Evolutionary conservation across 1,140 invertebrate species (phyloP).

Genomic region (Uloborus diversus): DNA sequence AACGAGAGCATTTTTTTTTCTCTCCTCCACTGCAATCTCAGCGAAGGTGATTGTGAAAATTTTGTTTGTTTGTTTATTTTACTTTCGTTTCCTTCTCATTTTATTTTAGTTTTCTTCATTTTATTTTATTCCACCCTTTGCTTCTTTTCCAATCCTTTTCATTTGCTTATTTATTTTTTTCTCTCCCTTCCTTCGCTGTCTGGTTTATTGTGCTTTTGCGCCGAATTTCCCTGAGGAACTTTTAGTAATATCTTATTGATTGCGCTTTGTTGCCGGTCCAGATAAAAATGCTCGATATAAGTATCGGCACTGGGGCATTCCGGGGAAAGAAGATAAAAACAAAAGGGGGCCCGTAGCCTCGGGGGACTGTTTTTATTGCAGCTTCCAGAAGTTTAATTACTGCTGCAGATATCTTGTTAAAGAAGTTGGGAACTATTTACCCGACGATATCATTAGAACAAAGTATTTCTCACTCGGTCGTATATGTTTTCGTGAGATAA

Average conservation of each 20-base stretch:
- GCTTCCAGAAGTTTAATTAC: conserved; percentile 28
- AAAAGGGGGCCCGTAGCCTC: conserved; percentile 1
- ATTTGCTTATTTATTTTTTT: conserved; percentile 24
- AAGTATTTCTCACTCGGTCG: no score
- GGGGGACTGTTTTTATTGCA: conserved; percentile 30
- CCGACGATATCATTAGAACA: no score
- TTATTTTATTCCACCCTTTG: neutral
- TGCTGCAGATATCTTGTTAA: conserved; percentile 9
- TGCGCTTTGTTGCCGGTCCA: conserved; percentile 13
- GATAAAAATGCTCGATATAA: conserved; percentile 24
- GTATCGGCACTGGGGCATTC: conserved; percentile 6
- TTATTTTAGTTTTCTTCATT: neutral
- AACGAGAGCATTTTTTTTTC: neutral
- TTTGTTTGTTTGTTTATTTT: no score
- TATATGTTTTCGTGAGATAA: no score
- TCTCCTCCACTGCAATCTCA: conserved; percentile 28
- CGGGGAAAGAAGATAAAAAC: no score
- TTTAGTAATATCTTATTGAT: conserved; percentile 54
- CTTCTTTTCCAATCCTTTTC: conserved; percentile 39
- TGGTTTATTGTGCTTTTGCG: conserved; percentile 30
- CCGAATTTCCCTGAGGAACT: conserved; percentile 46
- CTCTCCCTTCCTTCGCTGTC: conserved; percentile 8
- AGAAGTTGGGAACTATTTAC: conserved; percentile 3
- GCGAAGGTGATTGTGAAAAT: conserved; percentile 42
- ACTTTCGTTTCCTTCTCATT: neutral